Evolutionary conservation across 2,888 invertebrate species (phyloP).

Genomic region (Hybos culiciformis): DNA sequence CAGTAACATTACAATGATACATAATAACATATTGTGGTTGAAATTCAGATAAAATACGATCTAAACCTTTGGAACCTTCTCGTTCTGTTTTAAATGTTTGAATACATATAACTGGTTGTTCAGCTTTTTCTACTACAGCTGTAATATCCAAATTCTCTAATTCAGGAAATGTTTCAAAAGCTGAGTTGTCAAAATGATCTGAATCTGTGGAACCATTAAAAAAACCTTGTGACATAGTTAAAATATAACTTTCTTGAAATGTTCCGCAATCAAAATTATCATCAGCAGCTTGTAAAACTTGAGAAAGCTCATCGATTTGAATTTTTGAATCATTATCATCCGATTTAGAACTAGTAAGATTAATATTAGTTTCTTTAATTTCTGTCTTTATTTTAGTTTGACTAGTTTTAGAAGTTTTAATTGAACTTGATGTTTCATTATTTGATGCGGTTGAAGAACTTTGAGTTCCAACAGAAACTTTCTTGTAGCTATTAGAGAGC

Average conservation of each 20-base stretch:
- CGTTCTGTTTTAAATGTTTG: conserved; percentile 61
- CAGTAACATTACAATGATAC: conserved; percentile 78
- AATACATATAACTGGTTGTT: conserved; percentile 56
- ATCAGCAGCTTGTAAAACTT: conserved; percentile 24
- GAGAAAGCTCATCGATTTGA: conserved; percentile 23
- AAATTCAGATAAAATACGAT: conserved; percentile 49
- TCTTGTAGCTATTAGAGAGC: conserved; percentile 40
- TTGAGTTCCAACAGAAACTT: conserved; percentile 24
- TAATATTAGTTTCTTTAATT: conserved; percentile 9
- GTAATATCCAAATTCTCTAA: conserved; percentile 55
- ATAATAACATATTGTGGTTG: conserved; percentile 74
- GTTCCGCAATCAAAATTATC: conserved; percentile 32
- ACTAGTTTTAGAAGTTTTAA: conserved; percentile 3
- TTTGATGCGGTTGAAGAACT: conserved; percentile 9
- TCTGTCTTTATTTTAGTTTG: conserved; percentile 1
- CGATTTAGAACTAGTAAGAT: conserved; percentile 6
- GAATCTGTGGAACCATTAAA: conserved; percentile 13
- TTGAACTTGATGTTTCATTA: conserved; percentile 5
- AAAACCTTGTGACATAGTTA: conserved; percentile 47
- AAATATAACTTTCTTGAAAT: conserved; percentile 50
- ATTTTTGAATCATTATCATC: conserved; percentile 17
- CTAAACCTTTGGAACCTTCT: conserved; percentile 57
- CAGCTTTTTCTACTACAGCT: conserved; percentile 38
- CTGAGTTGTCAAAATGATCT: conserved; percentile 14
- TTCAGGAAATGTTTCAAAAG: conserved; percentile 52